Conservation (phyloP, 2,797 vertebrate genomes). For the Amazona ochrocephala region DNA sequence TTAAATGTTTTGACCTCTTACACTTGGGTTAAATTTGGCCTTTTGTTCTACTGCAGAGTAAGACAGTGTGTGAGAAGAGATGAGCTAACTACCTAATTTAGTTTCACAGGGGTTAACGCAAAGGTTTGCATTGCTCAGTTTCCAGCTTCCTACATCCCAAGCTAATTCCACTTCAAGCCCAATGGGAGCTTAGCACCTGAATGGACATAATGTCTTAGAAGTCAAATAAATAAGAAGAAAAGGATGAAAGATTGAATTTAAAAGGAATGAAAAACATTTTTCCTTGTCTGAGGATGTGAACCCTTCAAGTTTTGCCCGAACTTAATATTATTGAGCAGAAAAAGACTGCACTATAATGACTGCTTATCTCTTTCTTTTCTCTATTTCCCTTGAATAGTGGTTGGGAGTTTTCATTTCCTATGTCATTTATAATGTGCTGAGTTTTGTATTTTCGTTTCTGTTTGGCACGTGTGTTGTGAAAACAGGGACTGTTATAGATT, state of each 20-base stretch:
- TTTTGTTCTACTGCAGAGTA: constrained; percentile 59
- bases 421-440: constrained; percentile 68
- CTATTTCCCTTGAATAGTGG: constrained; percentile 37
- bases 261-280: constrained; percentile 63
- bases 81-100: constrained; percentile 62
- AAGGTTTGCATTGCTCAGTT: not conserved
- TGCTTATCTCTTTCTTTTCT: constrained; percentile 65
- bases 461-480: constrained; percentile 25
- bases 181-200: constrained; percentile 52
- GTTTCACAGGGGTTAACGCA: constrained; percentile 36
- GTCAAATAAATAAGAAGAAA: constrained; percentile 61
- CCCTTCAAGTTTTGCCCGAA: constrained; percentile 41
- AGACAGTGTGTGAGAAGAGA: constrained; percentile 48
- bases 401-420: constrained; percentile 68
- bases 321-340: constrained; percentile 61
- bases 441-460: constrained; percentile 61
- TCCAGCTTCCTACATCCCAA: constrained; percentile 12
- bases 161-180: constrained; percentile 57
- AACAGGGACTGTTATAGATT: not conserved
- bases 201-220: constrained; percentile 42
- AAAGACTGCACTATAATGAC: constrained; percentile 52
- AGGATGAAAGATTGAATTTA: constrained; percentile 51
- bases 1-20: constrained; percentile 66
- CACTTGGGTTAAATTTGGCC: constrained; percentile 61
- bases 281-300: constrained; percentile 56